Conservation (phyloP, 2,888 invertebrate species). For the Drosophila nigritarsus region DNA sequence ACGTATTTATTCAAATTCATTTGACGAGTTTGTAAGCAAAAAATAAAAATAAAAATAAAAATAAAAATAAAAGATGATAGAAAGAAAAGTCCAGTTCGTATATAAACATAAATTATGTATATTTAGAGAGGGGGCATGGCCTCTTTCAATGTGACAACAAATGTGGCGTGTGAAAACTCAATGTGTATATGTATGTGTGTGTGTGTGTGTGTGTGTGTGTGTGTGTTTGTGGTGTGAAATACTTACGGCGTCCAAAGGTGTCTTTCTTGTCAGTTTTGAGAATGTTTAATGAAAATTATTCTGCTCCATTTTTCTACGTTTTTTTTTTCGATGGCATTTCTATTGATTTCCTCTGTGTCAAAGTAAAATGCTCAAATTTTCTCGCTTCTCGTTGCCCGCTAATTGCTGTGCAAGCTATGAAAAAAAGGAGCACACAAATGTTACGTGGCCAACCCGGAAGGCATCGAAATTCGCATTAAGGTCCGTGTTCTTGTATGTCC, state of each 20-base stretch:
- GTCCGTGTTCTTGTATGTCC: conserved; percentile 22
- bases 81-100: conserved; percentile 22
- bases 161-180: conserved; percentile 11
- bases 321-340: conserved; percentile 2
- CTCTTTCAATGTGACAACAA: conserved; percentile 40
- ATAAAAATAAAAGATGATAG: not conserved
- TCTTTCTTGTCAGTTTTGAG: conserved; percentile 1
- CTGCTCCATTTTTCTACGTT: not conserved
- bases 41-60: not conserved
- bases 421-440: conserved; percentile 22
- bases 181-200: not conserved
- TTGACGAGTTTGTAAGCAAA: conserved; percentile 38
- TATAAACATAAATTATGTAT: conserved; percentile 22
- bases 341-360: conserved; percentile 46
- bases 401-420: conserved; percentile 37
- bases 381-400: conserved; percentile 23
- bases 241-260: conserved; percentile 19
- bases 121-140: conserved; percentile 15
- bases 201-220: conserved; percentile 1
- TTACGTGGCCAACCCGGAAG: conserved; percentile 53
- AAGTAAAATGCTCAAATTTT: conserved; percentile 16
- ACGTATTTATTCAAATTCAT: conserved; percentile 23
- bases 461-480: conserved; percentile 34
- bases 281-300: conserved; percentile 1
- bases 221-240: conserved; percentile 19